A percentile compares a stretch with the other conserved stretches of the same genome.
Conservation (phyloP, 2,113 vertebrate genomes). For the Excalfactoria chinensis region DNA sequence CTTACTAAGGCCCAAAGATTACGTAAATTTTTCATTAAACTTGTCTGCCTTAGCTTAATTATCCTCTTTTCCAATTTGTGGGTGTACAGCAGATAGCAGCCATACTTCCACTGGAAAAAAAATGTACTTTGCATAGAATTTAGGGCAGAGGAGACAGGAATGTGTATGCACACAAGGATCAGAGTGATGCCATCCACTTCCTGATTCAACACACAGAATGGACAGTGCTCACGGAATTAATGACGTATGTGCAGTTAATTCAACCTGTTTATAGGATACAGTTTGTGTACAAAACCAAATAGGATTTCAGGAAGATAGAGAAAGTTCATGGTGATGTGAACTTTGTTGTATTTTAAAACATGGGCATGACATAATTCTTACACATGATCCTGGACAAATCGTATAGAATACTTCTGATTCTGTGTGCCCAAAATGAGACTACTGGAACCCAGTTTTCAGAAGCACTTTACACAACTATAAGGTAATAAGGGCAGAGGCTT, state of each 20-base stretch:
- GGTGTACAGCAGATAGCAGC: not conserved
- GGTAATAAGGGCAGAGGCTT: not conserved
- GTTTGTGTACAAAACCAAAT: not conserved
- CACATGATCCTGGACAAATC: not conserved
- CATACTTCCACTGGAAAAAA: not conserved
- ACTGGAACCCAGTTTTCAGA: not conserved
- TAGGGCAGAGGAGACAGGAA: not conserved
- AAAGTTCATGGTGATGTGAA: not conserved
- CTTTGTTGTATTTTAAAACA: not conserved
- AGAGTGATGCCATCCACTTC: not conserved
- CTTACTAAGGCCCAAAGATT: not conserved
- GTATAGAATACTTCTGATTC: not conserved
- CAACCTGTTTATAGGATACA: not conserved
- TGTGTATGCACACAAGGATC: not conserved
- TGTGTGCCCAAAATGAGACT: not conserved
- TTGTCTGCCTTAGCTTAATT: not conserved
- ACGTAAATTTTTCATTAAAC: not conserved
- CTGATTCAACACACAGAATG: constrained; percentile 65
- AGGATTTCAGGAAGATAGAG: not conserved
- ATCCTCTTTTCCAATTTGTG: not conserved
- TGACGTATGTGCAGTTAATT: not conserved
- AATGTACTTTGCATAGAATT: not conserved
- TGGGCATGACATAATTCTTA: not conserved
- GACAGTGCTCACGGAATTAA: constrained; percentile 58
- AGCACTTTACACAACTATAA: not conserved